Evolutionary conservation across 2,797 vertebrate genomes (phyloP), one percentile per base, ranked within the genome.

Genomic region (Malacoctenus gilli): DNA sequence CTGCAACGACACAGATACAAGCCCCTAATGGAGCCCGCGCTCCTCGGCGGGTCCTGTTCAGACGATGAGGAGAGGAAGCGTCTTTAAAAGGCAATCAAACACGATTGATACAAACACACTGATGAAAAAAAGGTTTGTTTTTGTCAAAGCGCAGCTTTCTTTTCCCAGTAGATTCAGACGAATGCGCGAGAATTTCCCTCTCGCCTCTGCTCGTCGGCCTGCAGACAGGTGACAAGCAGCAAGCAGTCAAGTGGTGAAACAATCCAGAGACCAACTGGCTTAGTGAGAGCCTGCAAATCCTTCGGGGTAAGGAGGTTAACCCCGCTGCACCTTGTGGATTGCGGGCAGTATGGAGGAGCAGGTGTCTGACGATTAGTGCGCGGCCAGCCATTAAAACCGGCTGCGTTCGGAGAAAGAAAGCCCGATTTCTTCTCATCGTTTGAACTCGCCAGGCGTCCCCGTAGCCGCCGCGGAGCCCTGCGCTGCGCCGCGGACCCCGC

Each of bases 301-400:
- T 46, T 30, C 3, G 30, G 9, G 62, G 38, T 73, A 71, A 75
- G 77, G 59, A 65, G 64, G 75, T 71, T 77, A 80, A 80, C 75
- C 71, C 48, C 1, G 32, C 10, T 62, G 61, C 49, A 49, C 59
- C 65, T 8, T 56, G 67, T 43, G 58, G 69, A 49, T 40, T 55
- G 75, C 20, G 11, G 20, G 13, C 58, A 52, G 41, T 22, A 52
- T 46, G 67, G 64, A 32, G n/a, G 21, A 56, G 47, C 50, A 15
- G 75, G 56, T 61, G 77, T 84, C 82, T 62, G 55, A 70, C 76
- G 68, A 76, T 80, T 80, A 77, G 52, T 48, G 56, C 9, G 34
- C 68, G 54, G 57, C 31, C 30, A n/a, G n/a, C n/a, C 40, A 25
- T 8, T 16, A 18, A 21, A 59, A n/a, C n/a, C n/a, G n/a, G 28